Percentiles rank a stretch among this genome's conserved stretches.
These are phyloP conservation scores for Falco punctatus DNA, from an alignment of 2,113 vertebrate species.

Conservation along the genomic window DNA sequence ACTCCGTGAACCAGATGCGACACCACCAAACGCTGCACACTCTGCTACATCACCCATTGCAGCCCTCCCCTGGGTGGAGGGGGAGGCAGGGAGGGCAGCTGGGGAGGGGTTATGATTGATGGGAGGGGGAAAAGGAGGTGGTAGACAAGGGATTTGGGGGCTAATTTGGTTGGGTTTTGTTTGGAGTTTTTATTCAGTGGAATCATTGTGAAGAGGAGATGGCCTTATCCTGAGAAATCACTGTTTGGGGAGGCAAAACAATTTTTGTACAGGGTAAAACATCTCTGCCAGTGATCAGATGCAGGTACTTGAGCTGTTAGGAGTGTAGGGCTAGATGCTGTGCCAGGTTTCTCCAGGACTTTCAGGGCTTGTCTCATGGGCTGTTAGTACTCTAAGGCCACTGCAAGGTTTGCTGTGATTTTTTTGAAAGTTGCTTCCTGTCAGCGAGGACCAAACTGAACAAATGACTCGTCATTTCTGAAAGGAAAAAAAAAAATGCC, in stretches of 20 bases:
- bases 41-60: constrained; percentile 40
- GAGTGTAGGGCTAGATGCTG: neutral
- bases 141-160: constrained; percentile 23
- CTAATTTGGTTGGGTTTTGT: constrained; percentile 5
- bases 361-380: neutral
- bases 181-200: constrained; percentile 33
- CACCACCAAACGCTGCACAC: constrained; percentile 60
- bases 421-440: neutral
- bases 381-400: neutral
- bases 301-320: neutral
- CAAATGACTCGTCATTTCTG: neutral
- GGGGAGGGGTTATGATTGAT: neutral
- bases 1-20: constrained; percentile 74
- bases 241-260: constrained; percentile 5
- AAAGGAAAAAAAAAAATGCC: neutral
- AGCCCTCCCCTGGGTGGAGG: constrained; percentile 11
- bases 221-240: neutral
- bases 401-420: neutral
- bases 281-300: neutral
- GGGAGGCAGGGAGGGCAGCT: constrained; percentile 16
- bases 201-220: constrained; percentile 27
- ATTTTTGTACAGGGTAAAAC: neutral
- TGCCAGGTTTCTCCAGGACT: neutral
- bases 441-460: constrained; percentile 1
- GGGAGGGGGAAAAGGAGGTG: constrained; percentile 12